phyloP scores from a whole-genome alignment of 2,113 vertebrate species.

The Corythaixoides concolor region DNA sequence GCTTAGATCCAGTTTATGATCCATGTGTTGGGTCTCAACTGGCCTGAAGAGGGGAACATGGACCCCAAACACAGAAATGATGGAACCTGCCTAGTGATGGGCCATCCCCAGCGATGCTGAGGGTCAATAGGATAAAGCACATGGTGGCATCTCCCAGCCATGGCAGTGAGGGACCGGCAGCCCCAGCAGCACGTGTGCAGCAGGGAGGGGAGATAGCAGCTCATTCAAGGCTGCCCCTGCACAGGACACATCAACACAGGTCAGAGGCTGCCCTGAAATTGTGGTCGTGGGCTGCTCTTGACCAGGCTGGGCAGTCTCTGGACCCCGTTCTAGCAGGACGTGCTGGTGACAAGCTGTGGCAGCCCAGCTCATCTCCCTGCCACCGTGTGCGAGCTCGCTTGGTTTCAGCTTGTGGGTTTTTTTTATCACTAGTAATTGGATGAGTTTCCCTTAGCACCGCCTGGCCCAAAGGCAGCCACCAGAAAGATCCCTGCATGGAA shows the following conservation, averaged over 20 bases:
- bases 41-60: neutral
- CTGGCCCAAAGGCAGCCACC: neutral
- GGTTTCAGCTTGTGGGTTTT: neutral
- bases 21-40: neutral
- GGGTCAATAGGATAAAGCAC: neutral
- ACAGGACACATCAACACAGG: fast-evolving
- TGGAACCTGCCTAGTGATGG: neutral
- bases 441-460: neutral
- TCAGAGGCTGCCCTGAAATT: fast-evolving
- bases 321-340: neutral
- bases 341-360: neutral
- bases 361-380: neutral
- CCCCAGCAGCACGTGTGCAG: neutral
- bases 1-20: neutral
- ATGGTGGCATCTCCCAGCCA: neutral
- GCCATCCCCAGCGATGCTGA: neutral
- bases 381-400: neutral
- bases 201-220: neutral
- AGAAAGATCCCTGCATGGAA: neutral
- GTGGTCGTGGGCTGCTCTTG: fast-evolving
- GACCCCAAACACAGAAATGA: neutral
- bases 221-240: neutral
- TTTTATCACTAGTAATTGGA: neutral
- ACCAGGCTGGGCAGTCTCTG: neutral
- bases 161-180: neutral